Percentiles rank a stretch among this genome's conserved stretches.
phyloP scores from a whole-genome alignment of 2,797 vertebrate genomes.

The Sebastolobus altivelis region DNA sequence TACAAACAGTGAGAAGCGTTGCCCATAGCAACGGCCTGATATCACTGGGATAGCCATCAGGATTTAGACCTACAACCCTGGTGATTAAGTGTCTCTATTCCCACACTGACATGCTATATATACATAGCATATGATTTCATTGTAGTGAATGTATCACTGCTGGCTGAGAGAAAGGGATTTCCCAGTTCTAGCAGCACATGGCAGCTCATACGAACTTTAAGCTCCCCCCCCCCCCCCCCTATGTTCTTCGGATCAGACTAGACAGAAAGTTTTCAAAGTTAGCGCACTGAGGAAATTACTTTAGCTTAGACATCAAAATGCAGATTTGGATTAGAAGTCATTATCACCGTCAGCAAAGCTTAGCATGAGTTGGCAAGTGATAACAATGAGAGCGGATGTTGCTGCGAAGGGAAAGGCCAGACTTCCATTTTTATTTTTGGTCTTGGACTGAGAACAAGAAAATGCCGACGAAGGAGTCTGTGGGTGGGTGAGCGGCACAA shows the following conservation, averaged over 20 bases:
- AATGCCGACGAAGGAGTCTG: constrained; percentile 49
- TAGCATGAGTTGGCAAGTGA: constrained; percentile 60
- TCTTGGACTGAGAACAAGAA: constrained; percentile 68
- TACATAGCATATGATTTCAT: background rate
- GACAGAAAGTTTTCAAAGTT: constrained; percentile 33
- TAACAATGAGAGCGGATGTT: constrained; percentile 74
- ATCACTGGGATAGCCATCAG: background rate
- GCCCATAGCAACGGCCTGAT: background rate
- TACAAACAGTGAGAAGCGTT: background rate
- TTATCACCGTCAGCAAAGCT: constrained; percentile 42
- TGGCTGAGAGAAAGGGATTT: constrained; percentile 22
- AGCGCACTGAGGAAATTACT: constrained; percentile 25
- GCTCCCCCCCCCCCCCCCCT: background rate
- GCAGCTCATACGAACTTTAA: background rate
- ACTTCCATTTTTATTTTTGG: constrained; percentile 77
- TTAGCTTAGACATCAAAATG: constrained; percentile 27
- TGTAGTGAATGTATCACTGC: background rate
- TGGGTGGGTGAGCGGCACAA: constrained; percentile 53
- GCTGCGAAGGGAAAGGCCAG: constrained; percentile 65
- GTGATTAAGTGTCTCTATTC: background rate
- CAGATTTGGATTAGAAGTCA: constrained; percentile 47
- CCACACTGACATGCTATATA: background rate
- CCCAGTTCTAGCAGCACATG: background rate
- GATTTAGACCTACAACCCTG: background rate
- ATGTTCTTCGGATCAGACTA: constrained; percentile 1